Base-by-base conservation (phyloP, 2,113 vertebrate species). In the Crocuta crocuta region DNA sequence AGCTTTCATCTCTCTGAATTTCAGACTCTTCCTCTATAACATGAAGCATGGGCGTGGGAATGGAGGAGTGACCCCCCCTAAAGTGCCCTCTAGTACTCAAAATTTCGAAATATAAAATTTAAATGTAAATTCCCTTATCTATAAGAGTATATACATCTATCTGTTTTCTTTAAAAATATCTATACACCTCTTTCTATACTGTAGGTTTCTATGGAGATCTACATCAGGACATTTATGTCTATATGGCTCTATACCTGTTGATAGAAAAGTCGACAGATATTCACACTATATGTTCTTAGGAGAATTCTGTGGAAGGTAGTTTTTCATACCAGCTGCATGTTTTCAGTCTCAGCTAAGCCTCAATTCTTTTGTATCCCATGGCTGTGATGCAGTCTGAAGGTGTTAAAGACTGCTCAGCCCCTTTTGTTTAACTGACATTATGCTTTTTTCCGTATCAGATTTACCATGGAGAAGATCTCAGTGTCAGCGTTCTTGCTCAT, bases 401-500 rank as follows among this genome's bases (percentile, higher is more conserved):
- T 23, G 31, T 11, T 26, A 12, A 61, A 95, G 58, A 35, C 4
- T 11, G 5, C 24, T 78, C 4, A 58, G 65, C 85, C 43, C 26
- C n/a, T 87, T 86, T 81, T 16, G 10, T 50, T 45, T 78, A 24
- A 81, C 4, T 86, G 31, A 39, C 16, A 71, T 89, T 39, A 11
- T 65, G 43, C 53, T 55, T 35, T 13, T 28, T 92, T 81, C 84
- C 26, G 0, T 33, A 61, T 48, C 95, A 99, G 98, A 94, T 35
- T 95, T 73, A 89, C 96, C 97, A 99, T 99, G 99, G 98, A 99
- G 95, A 99, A 99, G 98, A 98, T 89, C 17, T 98, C 98, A 0
- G 9, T 98, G 70, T 98, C 99, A 0, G 0, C 98, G 1, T 89
- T 99, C 98, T 91, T 99, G 97, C 98, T 99, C 81, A 98, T 99